Evolutionary conservation across 2,113 vertebrate genomes (phyloP), one percentile per base, ranked within the genome.

Genomic region (Brachyhypopomus occidentalis): DNA sequence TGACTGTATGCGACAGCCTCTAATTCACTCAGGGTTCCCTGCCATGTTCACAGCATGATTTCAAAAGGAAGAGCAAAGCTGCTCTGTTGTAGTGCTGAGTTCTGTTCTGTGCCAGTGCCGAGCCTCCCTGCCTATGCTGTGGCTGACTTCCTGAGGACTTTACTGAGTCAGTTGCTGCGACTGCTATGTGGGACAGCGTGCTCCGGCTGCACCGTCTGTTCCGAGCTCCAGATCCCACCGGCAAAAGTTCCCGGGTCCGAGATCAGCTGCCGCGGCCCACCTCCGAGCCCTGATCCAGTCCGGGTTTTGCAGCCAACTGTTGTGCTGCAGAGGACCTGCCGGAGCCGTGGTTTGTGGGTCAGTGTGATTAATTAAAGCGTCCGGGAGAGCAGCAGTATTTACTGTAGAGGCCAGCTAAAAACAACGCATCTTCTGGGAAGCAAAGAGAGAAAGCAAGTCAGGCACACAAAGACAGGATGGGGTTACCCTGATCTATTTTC

Each of bases 111-210:
- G 41, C 17, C 20, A 38, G 19, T 2, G 8, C 64, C 30, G 34
- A 64, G n/a, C 66, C 66, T 11, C 20, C 20, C 5, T 41, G 7
- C 34, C 38, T 36, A 22, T 34, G 41, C 34, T 48, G 27, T 25
- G 45, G 56, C n/a, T 36, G 9, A 48, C 45, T 19, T 58, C 56
- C 17, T 38, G 72, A 75, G 34, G 16, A 34, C 20, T 34, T 74
- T 36, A 71, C 36, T 34, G 34, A 16, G 48, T 23, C 25, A 58
- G n/a, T 55, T 5, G 22, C 77, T 74, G 63, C 71, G 72, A 75
- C 74, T 83, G 81, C n/a, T 75, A 27, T 71, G 74, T 70, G 41
- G 62, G 75, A 66, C 27, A 19, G 59, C 23, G 38, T 5, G 27
- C 41, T 34, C 27, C 59, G 0, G 52, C 60, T 70, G 62, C n/a